These are phyloP conservation scores for Cotesia typhae DNA, from an alignment of 1,140 invertebrate genomes.

Conservation along the genomic window DNA sequence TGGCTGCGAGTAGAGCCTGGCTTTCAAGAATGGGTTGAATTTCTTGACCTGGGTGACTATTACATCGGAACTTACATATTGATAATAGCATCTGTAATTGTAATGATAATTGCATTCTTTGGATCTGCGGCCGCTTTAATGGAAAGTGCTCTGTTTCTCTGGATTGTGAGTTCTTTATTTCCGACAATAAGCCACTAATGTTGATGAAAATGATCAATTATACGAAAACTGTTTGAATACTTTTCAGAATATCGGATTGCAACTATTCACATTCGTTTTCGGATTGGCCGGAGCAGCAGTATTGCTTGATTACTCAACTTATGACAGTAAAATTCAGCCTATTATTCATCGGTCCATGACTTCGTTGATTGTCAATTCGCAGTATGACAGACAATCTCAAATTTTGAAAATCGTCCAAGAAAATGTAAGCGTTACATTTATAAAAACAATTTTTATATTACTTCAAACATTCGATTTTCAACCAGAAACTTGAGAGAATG, in stretches of 20 bases:
- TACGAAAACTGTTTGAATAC: constrained; percentile 36
- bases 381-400: constrained; percentile 69
- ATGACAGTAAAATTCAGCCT: constrained; percentile 80
- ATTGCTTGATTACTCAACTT: constrained; percentile 80
- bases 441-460: not conserved
- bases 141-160: constrained; percentile 71
- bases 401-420: constrained; percentile 84
- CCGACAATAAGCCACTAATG: constrained; percentile 2
- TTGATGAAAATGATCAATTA: constrained; percentile 29
- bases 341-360: constrained; percentile 75
- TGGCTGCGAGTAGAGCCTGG: constrained; percentile 83
- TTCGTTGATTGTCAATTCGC: constrained; percentile 76
- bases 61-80: constrained; percentile 85
- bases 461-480: too few species aligned
- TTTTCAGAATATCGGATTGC: constrained; percentile 74
- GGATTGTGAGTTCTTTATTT: constrained; percentile 66
- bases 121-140: constrained; percentile 78
- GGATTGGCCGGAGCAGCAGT: constrained; percentile 80
- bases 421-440: constrained; percentile 71
- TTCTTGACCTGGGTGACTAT: constrained; percentile 77
- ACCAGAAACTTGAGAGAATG: too few species aligned
- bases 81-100: constrained; percentile 73
- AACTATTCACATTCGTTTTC: constrained; percentile 75
- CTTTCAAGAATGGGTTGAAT: constrained; percentile 81
- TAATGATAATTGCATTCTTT: constrained; percentile 78